Conservation (phyloP, 2,797 vertebrate species). For the Rhynchotus rufescens region DNA sequence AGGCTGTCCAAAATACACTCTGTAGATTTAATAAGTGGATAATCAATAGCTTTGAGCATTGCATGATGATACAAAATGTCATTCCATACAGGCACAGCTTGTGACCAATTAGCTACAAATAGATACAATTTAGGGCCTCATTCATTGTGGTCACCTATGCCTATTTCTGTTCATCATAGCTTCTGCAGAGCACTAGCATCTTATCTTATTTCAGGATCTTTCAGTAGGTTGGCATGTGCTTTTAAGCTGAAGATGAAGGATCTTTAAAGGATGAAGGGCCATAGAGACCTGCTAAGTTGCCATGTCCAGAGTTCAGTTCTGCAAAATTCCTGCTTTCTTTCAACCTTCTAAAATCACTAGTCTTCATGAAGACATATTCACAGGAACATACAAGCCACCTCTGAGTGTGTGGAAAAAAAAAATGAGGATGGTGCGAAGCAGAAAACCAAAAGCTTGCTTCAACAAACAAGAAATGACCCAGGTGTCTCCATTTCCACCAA, state of each 20-base stretch:
- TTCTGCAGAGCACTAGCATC: background rate
- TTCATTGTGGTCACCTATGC: background rate
- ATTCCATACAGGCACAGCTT: background rate
- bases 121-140: background rate
- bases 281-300: background rate
- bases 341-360: background rate
- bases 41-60: background rate
- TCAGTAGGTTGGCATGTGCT: background rate
- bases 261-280: background rate
- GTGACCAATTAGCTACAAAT: background rate
- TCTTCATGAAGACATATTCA: background rate
- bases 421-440: background rate
- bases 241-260: background rate
- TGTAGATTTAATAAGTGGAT: background rate
- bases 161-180: background rate
- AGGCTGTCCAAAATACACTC: background rate
- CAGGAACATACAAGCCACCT: background rate
- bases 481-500: background rate
- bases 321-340: background rate
- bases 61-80: background rate
- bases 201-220: background rate
- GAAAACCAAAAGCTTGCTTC: background rate
- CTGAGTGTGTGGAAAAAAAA: background rate
- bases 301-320: background rate
- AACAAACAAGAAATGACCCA: background rate